These are phyloP conservation scores for Pecten maximus DNA, from an alignment of 2,888 invertebrate species.

Conservation along the genomic window DNA sequence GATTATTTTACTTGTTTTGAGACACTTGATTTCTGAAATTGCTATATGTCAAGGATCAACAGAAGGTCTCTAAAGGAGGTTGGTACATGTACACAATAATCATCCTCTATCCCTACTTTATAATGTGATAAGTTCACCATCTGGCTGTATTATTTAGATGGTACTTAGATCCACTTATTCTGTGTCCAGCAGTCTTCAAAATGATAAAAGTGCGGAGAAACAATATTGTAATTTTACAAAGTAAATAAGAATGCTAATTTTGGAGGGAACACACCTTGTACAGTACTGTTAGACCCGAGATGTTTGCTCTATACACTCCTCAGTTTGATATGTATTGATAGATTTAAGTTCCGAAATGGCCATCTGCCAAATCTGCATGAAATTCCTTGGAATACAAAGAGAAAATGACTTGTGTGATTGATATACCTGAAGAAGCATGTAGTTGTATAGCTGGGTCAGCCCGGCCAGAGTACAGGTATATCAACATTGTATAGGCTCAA, in stretches of 20 bases:
- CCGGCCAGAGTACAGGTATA: neutral
- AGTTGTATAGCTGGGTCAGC: neutral
- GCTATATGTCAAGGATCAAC: too few species aligned
- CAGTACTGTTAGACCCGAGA: neutral
- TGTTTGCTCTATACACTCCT: neutral
- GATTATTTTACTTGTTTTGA: too few species aligned
- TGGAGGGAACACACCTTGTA: neutral
- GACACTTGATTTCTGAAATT: too few species aligned
- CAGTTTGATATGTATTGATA: constrained; percentile 7
- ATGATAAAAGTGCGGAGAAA: neutral
- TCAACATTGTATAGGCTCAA: neutral
- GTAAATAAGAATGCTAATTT: neutral
- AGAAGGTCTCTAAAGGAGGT: too few species aligned
- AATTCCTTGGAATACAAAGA: constrained; percentile 25
- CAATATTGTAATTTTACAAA: neutral
- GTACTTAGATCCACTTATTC: neutral
- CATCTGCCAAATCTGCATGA: constrained; percentile 23
- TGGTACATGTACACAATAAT: too few species aligned
- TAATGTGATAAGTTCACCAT: too few species aligned
- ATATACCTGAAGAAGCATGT: neutral
- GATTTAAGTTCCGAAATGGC: constrained; percentile 10
- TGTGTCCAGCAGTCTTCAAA: neutral
- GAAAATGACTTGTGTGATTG: constrained; percentile 5
- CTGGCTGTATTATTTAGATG: neutral
- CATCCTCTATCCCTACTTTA: too few species aligned